Conservation (phyloP, 2,797 vertebrate genomes). For the Spatula versicolor region DNA sequence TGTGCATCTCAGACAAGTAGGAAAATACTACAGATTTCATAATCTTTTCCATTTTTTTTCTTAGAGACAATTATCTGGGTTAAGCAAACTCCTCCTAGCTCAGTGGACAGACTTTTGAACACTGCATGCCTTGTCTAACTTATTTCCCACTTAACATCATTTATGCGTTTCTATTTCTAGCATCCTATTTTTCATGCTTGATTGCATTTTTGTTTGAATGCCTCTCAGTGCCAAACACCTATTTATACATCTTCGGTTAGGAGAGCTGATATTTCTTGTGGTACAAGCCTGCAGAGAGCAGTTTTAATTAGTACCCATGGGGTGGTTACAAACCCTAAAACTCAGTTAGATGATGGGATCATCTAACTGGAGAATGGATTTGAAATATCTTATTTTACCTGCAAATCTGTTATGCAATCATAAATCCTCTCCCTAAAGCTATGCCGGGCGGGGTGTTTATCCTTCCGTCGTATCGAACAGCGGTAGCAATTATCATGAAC, state of each 20-base stretch:
- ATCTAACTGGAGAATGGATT: neutral
- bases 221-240: neutral
- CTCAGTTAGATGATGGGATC: neutral
- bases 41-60: neutral
- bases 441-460: neutral
- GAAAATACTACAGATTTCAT: constrained; percentile 6
- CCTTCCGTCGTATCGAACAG: neutral
- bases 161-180: neutral
- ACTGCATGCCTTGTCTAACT: neutral
- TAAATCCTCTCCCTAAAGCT: neutral
- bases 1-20: neutral
- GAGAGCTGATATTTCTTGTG: constrained; percentile 6
- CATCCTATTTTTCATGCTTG: constrained; percentile 4
- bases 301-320: constrained; percentile 55
- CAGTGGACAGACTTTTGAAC: neutral
- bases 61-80: neutral
- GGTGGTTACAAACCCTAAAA: constrained; percentile 15
- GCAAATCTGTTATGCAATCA: neutral
- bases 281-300: neutral
- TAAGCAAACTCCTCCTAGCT: neutral
- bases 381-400: constrained; percentile 47
- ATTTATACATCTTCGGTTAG: neutral
- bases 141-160: neutral
- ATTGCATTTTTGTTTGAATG: constrained; percentile 6
- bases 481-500: neutral